Evolutionary conservation across 2,113 vertebrate species (phyloP).

Genomic region (Neolamprologus hecqui): DNA sequence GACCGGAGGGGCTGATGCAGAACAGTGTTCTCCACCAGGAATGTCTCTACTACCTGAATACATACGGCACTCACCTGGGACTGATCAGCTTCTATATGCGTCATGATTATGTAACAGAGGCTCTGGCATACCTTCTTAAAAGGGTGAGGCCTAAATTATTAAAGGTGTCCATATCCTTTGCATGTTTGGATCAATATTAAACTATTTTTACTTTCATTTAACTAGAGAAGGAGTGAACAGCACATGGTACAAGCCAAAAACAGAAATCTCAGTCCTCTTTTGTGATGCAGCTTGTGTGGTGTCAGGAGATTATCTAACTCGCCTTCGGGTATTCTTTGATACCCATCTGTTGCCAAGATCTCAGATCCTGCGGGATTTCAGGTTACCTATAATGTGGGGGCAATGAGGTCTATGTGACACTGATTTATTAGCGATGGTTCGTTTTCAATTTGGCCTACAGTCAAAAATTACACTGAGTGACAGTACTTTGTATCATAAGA

Average conservation of each 20-base stretch:
- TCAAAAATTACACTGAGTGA: neutral
- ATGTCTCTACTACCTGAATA: slow-evolving; percentile 88
- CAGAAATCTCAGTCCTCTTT: neutral
- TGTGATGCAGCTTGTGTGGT: neutral
- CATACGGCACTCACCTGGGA: slow-evolving; percentile 85
- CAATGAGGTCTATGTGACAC: neutral
- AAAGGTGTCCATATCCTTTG: neutral
- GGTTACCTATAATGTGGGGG: neutral
- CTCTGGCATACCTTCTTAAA: slow-evolving; percentile 80
- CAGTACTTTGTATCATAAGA: neutral
- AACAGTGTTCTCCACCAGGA: slow-evolving; percentile 80
- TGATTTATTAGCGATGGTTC: neutral
- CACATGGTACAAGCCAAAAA: neutral
- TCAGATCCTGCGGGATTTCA: neutral
- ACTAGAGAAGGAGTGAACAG: neutral
- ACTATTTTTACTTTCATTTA: neutral
- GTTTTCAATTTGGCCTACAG: neutral
- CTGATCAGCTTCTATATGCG: slow-evolving; percentile 89
- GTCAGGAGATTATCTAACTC: neutral
- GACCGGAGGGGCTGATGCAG: slow-evolving; percentile 72
- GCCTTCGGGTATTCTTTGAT: neutral
- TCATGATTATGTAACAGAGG: slow-evolving; percentile 83
- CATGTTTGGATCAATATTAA: neutral
- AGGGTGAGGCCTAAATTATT: slow-evolving; percentile 73
- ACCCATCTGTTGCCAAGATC: neutral